phyloP scores from a whole-genome alignment of 2,797 vertebrate genomes.

The Pseudochaenichthys georgianus region DNA sequence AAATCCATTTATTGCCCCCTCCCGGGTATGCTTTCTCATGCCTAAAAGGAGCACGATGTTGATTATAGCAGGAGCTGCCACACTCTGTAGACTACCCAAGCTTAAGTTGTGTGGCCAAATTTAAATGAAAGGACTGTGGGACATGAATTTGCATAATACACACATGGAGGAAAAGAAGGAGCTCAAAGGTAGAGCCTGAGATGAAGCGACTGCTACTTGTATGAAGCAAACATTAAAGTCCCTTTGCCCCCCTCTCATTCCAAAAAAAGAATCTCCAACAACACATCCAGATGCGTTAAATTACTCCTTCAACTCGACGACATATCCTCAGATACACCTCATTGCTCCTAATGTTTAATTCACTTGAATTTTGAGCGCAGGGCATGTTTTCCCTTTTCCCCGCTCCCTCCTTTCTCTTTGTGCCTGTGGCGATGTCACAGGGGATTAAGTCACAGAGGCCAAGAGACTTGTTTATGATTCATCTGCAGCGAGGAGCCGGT shows the following conservation, averaged over 20 bases:
- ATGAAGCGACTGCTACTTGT: constrained; percentile 58
- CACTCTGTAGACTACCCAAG: constrained; percentile 60
- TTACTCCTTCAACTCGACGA: constrained; percentile 50
- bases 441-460: constrained; percentile 80
- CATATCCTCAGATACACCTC: constrained; percentile 72
- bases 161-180: constrained; percentile 39
- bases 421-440: constrained; percentile 79
- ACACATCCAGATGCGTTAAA: constrained; percentile 57
- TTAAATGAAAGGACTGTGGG: constrained; percentile 71
- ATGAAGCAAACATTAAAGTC: constrained; percentile 55
- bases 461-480: constrained; percentile 79
- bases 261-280: neutral
- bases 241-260: neutral
- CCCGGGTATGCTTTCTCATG: constrained; percentile 77
- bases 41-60: constrained; percentile 77
- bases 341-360: constrained; percentile 80
- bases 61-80: constrained; percentile 77
- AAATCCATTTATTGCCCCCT: constrained; percentile 83
- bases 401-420: constrained; percentile 50
- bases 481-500: constrained; percentile 65
- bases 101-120: constrained; percentile 67
- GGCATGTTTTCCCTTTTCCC: constrained; percentile 69
- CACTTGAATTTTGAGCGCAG: constrained; percentile 72
- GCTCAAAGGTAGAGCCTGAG: constrained; percentile 57
- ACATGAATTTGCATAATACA: constrained; percentile 75